Conservation (phyloP, 2,113 vertebrate species). For the Fukomys damarensis region DNA sequence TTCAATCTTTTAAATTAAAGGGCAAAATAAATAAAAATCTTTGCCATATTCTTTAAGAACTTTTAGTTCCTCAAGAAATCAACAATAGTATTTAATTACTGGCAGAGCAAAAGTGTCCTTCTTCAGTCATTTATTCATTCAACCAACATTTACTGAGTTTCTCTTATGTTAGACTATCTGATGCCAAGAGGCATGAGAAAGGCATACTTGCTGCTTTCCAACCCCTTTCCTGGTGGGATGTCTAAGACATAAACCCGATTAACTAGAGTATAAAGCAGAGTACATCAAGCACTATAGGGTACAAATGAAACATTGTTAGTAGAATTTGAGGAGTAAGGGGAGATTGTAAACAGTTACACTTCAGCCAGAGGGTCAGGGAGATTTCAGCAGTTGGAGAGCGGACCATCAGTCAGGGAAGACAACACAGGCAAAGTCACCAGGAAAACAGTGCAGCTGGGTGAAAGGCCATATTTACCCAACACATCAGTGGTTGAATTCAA, state of each 20-base stretch:
- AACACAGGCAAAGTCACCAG: not conserved
- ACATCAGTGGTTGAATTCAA: not conserved
- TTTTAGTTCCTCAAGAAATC: conserved; percentile 17
- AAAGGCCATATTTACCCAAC: not conserved
- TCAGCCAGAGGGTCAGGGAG: not conserved
- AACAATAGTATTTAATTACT: conserved; percentile 14
- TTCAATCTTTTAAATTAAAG: conserved; percentile 42
- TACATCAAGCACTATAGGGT: not conserved
- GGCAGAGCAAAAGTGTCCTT: conserved; percentile 39
- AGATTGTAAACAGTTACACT: not conserved
- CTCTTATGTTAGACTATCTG: not conserved
- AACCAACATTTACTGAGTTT: not conserved
- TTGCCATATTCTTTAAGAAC: conserved; percentile 12
- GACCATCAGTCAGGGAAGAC: not conserved
- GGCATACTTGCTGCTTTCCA: not conserved
- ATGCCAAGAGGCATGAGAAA: not conserved
- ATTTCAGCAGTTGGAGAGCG: not conserved
- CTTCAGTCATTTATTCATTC: conserved; percentile 2
- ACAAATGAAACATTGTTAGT: not conserved
- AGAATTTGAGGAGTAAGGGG: not conserved
- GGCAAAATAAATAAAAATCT: not conserved
- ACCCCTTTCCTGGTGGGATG: not conserved
- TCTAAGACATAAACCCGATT: not conserved
- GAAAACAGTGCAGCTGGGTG: not conserved
- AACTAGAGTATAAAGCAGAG: not conserved